Conservation (phyloP, 1,140 invertebrate genomes). For the Zaprionus vittiger region DNA sequence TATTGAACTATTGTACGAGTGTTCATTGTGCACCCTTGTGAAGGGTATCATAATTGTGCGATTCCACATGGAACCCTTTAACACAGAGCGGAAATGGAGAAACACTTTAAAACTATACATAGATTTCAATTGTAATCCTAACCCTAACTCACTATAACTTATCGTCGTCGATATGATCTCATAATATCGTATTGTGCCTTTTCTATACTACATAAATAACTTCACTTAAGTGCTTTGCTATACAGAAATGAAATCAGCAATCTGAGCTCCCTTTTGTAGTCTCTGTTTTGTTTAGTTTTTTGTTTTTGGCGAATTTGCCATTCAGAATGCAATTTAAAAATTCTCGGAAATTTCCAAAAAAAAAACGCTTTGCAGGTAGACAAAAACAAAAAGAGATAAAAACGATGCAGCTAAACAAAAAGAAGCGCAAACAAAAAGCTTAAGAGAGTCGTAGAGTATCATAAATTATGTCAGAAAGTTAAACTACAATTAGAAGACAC, state of each 20-base stretch:
- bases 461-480: conserved; percentile 77
- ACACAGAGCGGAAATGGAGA: not conserved
- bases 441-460: conserved; percentile 44
- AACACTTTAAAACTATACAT: not conserved
- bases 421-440: conserved; percentile 27
- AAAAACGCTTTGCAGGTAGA: conserved; percentile 51
- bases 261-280: not conserved
- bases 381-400: conserved; percentile 15
- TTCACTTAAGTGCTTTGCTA: conserved; percentile 21
- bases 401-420: not conserved
- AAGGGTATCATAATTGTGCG: not conserved
- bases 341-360: conserved; percentile 56
- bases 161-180: conserved; percentile 27
- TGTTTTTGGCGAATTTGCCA: conserved; percentile 45
- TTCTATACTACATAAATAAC: conserved; percentile 31
- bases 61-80: not conserved
- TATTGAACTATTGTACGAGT: not conserved
- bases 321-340: conserved; percentile 73
- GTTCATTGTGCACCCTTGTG: not conserved
- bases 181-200: not conserved
- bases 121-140: conserved; percentile 9
- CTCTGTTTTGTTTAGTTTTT: not conserved
- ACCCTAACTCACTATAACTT: not conserved
- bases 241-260: conserved; percentile 56
- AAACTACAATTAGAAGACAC: conserved; percentile 75